A percentile compares a stretch with the other conserved stretches of the same genome.
Conservation (phyloP, 2,888 invertebrate genomes). For the Altica lythri region DNA sequence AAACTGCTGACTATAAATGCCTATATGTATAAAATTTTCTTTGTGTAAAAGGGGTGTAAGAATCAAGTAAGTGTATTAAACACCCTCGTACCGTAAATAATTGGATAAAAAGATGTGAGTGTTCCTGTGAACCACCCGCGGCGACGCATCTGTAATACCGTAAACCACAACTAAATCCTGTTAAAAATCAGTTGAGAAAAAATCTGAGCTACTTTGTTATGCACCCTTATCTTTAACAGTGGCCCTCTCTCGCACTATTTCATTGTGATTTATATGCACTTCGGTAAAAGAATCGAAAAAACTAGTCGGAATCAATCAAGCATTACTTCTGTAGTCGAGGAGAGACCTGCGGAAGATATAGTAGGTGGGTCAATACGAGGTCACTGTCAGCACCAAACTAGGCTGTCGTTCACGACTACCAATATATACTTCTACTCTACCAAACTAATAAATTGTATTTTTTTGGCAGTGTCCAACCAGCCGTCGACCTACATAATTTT, state of each 20-base stretch:
- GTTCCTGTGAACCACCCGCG: slow-evolving; percentile 13
- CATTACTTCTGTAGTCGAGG: slow-evolving; percentile 55
- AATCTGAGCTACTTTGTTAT: slow-evolving; percentile 57
- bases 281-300: slow-evolving; percentile 59
- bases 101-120: slow-evolving; percentile 17
- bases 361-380: slow-evolving; percentile 54
- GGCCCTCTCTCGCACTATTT: slow-evolving; percentile 54
- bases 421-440: slow-evolving; percentile 10
- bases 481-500: neutral
- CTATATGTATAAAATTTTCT: too few relatives aligned
- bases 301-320: slow-evolving; percentile 59
- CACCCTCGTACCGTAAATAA: slow-evolving; percentile 16
- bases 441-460: slow-evolving; percentile 23
- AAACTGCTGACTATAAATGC: too few relatives aligned
- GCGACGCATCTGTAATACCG: slow-evolving; percentile 23
- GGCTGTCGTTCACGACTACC: slow-evolving; percentile 25
- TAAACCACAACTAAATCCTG: slow-evolving; percentile 33
- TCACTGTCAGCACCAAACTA: slow-evolving; percentile 48
- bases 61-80: slow-evolving; percentile 3
- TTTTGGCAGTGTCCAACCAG: slow-evolving; percentile 7
- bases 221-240: slow-evolving; percentile 51
- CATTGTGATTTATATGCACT: slow-evolving; percentile 60
- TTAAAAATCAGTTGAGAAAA: slow-evolving; percentile 55
- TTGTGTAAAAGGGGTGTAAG: too few relatives aligned
- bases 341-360: slow-evolving; percentile 58